Percentiles rank a stretch among this genome's conserved stretches.
phyloP scores from a whole-genome alignment of 1,140 invertebrate genomes.

The Drosophila equinoxialis region DNA sequence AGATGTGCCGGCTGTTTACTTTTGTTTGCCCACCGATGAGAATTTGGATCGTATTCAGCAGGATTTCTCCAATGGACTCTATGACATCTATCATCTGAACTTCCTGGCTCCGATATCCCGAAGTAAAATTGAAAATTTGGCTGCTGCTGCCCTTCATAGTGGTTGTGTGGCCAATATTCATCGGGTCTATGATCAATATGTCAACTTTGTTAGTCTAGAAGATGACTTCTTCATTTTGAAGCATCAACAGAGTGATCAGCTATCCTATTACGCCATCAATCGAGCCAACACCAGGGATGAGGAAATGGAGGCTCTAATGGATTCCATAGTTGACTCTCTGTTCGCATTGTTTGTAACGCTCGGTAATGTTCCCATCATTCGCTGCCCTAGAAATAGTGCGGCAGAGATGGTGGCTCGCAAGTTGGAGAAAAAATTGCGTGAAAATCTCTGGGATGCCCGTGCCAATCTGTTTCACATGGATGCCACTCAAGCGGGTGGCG shows the following conservation, averaged over 20 bases:
- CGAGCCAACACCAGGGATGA: conserved; percentile 96
- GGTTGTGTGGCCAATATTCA: conserved; percentile 95
- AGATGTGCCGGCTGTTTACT: conserved; percentile 99
- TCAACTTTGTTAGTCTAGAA: conserved; percentile 99
- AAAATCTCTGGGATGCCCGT: conserved; percentile 97
- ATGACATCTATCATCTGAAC: conserved; percentile 98
- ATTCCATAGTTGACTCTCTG: conserved; percentile 96
- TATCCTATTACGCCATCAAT: conserved; percentile 98
- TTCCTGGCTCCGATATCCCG: conserved; percentile 98
- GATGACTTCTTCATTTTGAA: conserved; percentile 98
- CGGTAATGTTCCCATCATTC: conserved; percentile 97
- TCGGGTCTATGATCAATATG: conserved; percentile 98
- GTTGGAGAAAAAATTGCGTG: conserved; percentile 97
- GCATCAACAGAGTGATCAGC: conserved; percentile 94
- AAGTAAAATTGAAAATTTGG: conserved; percentile 97
- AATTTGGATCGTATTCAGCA: conserved; percentile 97
- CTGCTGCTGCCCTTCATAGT: conserved; percentile 93
- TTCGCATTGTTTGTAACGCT: conserved; percentile 99
- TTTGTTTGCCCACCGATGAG: conserved; percentile 98
- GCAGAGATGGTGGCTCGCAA: conserved; percentile 99
- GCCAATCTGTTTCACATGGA: conserved; percentile 98
- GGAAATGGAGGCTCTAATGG: conserved; percentile 97
- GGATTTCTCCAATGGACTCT: conserved; percentile 95
- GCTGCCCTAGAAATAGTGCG: conserved; percentile 97
- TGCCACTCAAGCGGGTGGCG: conserved; percentile 88